phyloP scores from a whole-genome alignment of 2,797 vertebrate species.

The Semotilus atromaculatus region DNA sequence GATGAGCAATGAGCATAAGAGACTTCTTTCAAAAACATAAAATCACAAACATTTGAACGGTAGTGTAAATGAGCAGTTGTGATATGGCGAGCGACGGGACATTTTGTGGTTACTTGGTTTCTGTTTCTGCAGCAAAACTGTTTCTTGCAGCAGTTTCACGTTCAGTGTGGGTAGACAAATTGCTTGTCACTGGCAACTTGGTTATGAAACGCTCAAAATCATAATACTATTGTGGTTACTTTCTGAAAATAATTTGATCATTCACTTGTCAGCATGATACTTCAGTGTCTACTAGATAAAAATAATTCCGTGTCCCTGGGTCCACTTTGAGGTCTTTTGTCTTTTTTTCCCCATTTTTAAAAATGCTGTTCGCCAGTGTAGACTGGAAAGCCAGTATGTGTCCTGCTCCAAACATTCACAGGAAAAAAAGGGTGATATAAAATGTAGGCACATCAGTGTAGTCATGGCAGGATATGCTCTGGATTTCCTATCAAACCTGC shows the following conservation, averaged over 20 bases:
- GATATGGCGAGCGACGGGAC: neutral
- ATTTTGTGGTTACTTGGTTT: neutral
- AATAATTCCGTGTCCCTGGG: neutral
- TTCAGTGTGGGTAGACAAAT: neutral
- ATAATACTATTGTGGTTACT: slow-evolving; percentile 2
- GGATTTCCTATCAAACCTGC: slow-evolving; percentile 30
- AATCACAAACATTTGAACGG: neutral
- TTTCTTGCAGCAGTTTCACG: neutral
- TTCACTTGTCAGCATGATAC: neutral
- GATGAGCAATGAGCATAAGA: neutral
- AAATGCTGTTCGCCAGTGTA: slow-evolving; percentile 19
- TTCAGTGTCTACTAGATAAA: slow-evolving; percentile 8
- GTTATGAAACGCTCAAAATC: neutral
- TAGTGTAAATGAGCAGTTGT: neutral
- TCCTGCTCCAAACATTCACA: slow-evolving; percentile 23
- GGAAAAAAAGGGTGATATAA: slow-evolving; percentile 38
- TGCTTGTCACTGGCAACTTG: neutral
- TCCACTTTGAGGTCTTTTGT: slow-evolving; percentile 21
- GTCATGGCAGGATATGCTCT: slow-evolving; percentile 41
- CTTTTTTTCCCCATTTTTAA: slow-evolving; percentile 13
- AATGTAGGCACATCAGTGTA: slow-evolving; percentile 63
- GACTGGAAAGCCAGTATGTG: neutral
- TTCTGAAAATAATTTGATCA: neutral
- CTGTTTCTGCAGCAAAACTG: neutral
- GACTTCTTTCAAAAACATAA: neutral